A percentile compares a stretch with the other conserved stretches of the same genome.
These are phyloP conservation scores for Pegea sp. DNA, from an alignment of 23 tunicate species.

Conservation along the genomic window DNA sequence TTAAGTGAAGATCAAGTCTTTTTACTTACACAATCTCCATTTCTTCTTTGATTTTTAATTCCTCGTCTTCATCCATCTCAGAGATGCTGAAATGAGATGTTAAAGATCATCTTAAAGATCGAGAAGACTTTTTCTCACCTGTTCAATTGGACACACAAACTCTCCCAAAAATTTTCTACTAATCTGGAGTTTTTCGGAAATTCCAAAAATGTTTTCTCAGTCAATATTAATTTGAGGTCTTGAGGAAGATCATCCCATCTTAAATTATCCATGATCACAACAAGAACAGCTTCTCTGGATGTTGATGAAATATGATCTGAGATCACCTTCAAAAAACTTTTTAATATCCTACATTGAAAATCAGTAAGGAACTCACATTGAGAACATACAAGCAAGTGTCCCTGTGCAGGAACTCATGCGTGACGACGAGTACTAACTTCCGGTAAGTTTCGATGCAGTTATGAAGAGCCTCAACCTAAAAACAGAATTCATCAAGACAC, in stretches of 20 bases:
- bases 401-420: slow-evolving; percentile 48
- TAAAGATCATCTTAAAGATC: neutral
- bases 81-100: too few relatives aligned
- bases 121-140: slow-evolving; percentile 7
- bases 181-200: slow-evolving; percentile 53
- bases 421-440: slow-evolving; percentile 25
- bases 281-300: slow-evolving; percentile 41
- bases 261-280: slow-evolving; percentile 36
- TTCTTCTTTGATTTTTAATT: too few relatives aligned
- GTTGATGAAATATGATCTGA: slow-evolving; percentile 13
- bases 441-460: slow-evolving; percentile 37
- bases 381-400: slow-evolving; percentile 45
- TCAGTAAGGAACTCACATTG: slow-evolving; percentile 13
- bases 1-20: too few relatives aligned
- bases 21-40: too few relatives aligned
- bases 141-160: slow-evolving; percentile 18
- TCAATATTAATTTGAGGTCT: slow-evolving; percentile 24
- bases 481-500: too few relatives aligned
- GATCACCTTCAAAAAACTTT: slow-evolving; percentile 20
- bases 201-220: slow-evolving; percentile 67
- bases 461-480: slow-evolving; percentile 43
- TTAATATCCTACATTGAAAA: neutral
- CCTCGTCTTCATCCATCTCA: too few relatives aligned
- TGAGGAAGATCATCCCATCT: slow-evolving; percentile 53
- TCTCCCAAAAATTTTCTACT: slow-evolving; percentile 73